Conservation (phyloP, 2,797 vertebrate species). For the Gadopsis bispinosus region DNA sequence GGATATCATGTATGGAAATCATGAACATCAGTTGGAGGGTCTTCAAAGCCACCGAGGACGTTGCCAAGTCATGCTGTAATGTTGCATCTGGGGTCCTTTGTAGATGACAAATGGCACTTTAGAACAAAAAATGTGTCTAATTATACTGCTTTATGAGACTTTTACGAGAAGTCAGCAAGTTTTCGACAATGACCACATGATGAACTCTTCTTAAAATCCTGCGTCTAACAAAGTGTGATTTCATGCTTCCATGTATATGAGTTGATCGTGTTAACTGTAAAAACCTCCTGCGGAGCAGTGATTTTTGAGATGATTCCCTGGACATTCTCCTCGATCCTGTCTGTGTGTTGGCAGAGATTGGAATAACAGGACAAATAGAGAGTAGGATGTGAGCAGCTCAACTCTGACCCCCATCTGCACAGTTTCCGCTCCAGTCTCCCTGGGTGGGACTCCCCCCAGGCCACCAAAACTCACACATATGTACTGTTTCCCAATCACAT, state of each 20-base stretch:
- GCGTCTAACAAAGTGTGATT: neutral
- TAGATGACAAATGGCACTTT: slow-evolving; percentile 42
- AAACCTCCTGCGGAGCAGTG: neutral
- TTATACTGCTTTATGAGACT: slow-evolving; percentile 36
- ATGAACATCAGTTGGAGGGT: slow-evolving; percentile 42
- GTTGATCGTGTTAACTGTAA: slow-evolving; percentile 11
- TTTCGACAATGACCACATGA: slow-evolving; percentile 29
- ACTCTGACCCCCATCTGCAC: slow-evolving; percentile 76
- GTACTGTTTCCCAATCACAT: slow-evolving; percentile 66
- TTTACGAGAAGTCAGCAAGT: slow-evolving; percentile 27
- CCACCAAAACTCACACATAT: slow-evolving; percentile 65
- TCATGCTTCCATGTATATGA: slow-evolving; percentile 23
- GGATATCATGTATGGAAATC: slow-evolving; percentile 38
- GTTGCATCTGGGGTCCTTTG: slow-evolving; percentile 40
- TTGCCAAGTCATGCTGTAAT: slow-evolving; percentile 36
- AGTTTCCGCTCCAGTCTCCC: slow-evolving; percentile 76
- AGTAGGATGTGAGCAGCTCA: slow-evolving; percentile 69
- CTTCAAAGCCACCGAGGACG: slow-evolving; percentile 44
- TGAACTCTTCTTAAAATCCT: slow-evolving; percentile 26
- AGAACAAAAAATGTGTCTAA: slow-evolving; percentile 22
- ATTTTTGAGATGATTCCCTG: slow-evolving; percentile 42
- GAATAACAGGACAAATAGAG: slow-evolving; percentile 71
- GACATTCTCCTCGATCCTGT: slow-evolving; percentile 35
- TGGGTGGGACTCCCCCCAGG: slow-evolving; percentile 77
- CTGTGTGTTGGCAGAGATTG: slow-evolving; percentile 59